These are phyloP conservation scores for Stichodactyla mertensii DNA, from an alignment of 64 coral and sea anemone genomes.

Conservation along the genomic window DNA sequence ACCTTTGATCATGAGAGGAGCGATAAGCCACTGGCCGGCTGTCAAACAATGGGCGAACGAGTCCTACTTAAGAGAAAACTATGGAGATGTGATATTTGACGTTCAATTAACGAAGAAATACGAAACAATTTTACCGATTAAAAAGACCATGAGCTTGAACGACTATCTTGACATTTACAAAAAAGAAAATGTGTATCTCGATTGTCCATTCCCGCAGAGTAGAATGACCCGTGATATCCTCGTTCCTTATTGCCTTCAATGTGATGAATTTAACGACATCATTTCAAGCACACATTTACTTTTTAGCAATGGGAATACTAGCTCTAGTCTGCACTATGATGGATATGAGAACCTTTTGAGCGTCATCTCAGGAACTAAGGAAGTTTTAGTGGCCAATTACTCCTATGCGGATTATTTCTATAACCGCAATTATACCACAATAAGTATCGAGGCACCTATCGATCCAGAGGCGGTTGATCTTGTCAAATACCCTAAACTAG, in stretches of 20 bases:
- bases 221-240: slow-evolving; percentile 80
- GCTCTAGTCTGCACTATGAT: slow-evolving; percentile 88
- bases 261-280: slow-evolving; percentile 54
- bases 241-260: slow-evolving; percentile 90
- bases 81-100: slow-evolving; percentile 92
- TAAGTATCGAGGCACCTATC: slow-evolving; percentile 75
- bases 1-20: slow-evolving; percentile 83
- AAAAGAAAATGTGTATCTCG: slow-evolving; percentile 84
- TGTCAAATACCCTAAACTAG: slow-evolving; percentile 74
- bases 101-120: slow-evolving; percentile 95
- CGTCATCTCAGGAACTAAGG: slow-evolving; percentile 77
- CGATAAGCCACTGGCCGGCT: slow-evolving; percentile 77
- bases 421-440: slow-evolving; percentile 68
- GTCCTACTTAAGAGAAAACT: slow-evolving; percentile 77
- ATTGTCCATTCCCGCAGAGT: slow-evolving; percentile 91
- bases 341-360: slow-evolving; percentile 94
- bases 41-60: slow-evolving; percentile 90
- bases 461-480: slow-evolving; percentile 94
- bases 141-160: slow-evolving; percentile 86
- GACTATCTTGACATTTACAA: slow-evolving; percentile 91
- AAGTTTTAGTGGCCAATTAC: slow-evolving; percentile 72
- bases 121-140: slow-evolving; percentile 76
- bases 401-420: slow-evolving; percentile 66
- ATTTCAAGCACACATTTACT: slow-evolving; percentile 86
- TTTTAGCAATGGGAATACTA: slow-evolving; percentile 91